Evolutionary conservation across 2,888 invertebrate species (phyloP), one percentile per base, ranked within the genome.

Genomic region (Trilocha varians): DNA sequence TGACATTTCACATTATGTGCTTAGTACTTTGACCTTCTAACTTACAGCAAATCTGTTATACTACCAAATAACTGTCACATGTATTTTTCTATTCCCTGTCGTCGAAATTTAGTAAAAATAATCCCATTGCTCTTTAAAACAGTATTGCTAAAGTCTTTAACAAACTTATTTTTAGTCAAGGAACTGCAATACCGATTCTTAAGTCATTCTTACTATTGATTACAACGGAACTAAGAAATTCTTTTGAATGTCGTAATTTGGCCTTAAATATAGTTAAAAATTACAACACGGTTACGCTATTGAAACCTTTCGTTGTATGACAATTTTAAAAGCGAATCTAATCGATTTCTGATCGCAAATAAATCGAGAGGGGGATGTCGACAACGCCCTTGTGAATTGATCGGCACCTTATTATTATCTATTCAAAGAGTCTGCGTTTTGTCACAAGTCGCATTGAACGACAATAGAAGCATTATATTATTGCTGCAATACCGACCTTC

Each of bases 321-420:
- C 75, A 72, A 69, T 67, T 71, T 70, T 72, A 75, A 72, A 75
- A 72, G 79, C 80, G 78, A 57, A 77, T 76, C 80, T 57, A 78
- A 83, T 83, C 71, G 78, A 78, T 78, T 73, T 65, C 47, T 59
- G 58, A 62, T 67, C 65, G 53, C 61, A 66, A 70, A 70, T 61
- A 64, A 65, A 64, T 53, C 57, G 49, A 59, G 58, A 73, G 70
- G 73, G 77, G 76, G 78, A 83, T 80, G 66, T 76, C 65, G 76
- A 63, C 67, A 74, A 75, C 70, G 78, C 79, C 82, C 78, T 82
- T 76, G 79, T 70, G 48, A 58, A 59, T 62, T 57, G 55, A 64
- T 63, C 55, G 52, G 47, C 39, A 45, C 25, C 25, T 25, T 25
- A 25, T 25, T 25, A 25, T 25, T 25, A 25, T 3, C 25, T 25